phyloP scores from a whole-genome alignment of 2,888 invertebrate species.

The Helicoverpa assulta region DNA sequence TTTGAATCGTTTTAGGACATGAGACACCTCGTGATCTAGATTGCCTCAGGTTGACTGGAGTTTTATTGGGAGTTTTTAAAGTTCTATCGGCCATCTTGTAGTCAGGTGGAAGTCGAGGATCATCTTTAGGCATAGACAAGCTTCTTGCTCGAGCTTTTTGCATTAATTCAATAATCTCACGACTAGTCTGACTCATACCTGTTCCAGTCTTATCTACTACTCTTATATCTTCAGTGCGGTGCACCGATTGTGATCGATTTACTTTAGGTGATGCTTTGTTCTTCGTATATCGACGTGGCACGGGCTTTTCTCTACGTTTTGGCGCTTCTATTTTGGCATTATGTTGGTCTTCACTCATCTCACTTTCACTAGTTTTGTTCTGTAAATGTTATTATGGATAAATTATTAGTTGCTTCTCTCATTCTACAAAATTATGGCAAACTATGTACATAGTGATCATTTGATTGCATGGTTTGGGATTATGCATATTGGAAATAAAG shows the following conservation, averaged over 20 bases:
- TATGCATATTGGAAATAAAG: constrained; percentile 81
- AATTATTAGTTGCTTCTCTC: constrained; percentile 79
- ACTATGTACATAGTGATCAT: constrained; percentile 72
- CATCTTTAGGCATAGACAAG: constrained; percentile 88
- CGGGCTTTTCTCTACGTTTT: constrained; percentile 83
- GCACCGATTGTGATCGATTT: constrained; percentile 90
- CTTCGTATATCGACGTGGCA: constrained; percentile 83
- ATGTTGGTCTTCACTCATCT: constrained; percentile 89
- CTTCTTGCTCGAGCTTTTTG: constrained; percentile 87
- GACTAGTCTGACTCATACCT: constrained; percentile 86
- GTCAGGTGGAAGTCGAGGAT: constrained; percentile 79
- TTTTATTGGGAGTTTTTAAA: constrained; percentile 89
- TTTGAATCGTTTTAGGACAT: constrained; percentile 89
- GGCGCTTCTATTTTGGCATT: constrained; percentile 68
- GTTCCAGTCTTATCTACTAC: constrained; percentile 80
- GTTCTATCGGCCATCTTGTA: constrained; percentile 82
- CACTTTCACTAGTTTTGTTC: constrained; percentile 90
- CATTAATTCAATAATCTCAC: constrained; percentile 87
- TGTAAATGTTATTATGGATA: constrained; percentile 85
- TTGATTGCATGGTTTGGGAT: constrained; percentile 62
- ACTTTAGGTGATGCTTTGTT: constrained; percentile 82
- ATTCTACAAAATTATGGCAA: constrained; percentile 67
- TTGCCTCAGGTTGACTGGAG: constrained; percentile 79
- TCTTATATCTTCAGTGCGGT: constrained; percentile 81
- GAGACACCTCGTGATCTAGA: constrained; percentile 82